Base-by-base conservation (phyloP, 2,888 invertebrate species). In the Conchocele bisecta region DNA sequence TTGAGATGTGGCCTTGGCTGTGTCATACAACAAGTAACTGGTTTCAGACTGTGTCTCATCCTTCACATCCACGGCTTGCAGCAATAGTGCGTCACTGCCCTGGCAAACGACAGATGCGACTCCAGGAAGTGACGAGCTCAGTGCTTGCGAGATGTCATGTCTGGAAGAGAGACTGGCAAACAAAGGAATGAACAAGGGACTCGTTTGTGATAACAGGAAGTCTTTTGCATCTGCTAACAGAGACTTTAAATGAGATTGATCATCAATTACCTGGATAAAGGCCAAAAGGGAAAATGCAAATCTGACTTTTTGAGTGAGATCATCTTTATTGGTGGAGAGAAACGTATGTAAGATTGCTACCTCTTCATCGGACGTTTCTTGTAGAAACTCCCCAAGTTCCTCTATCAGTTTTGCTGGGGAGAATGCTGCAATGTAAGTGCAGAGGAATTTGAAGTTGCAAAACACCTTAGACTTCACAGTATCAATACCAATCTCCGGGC, bases 331-430 rank as follows among this genome's bases (percentile, higher is more conserved):
- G 3, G 69, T 59, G 26, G 65, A 63, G 20, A 87, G 56, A 57
- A 83, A 85, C 15, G 74, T 67, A 33, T 71, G 66, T 9, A 87
- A 95, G 0, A 96, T 95, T 84, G 95, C 93, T 24, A 93, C 93
- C 93, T 95, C 95, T 44, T 96, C 93, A 68, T 95, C 94, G 35
- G 95, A 93, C 1, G 96, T 95, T 86, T 96, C 96, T 44, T 95
- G 94, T 88, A 96, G 95, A 59, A 97, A 95, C 53, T 93, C 93
- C 82, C 95, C 94, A 59, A 97, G 96, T 89, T 94, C 94, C 57
- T 95, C 94, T 71, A 97, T 59, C 1, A 89, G 95, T 77, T 79
- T 53, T 94, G 93, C 44, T 92, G 91, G 37, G 11, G 86, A 84
- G 46, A 79, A 80, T 3, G 83, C 82, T 31, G 74, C 50, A 24